Base-by-base conservation (phyloP, 2,113 vertebrate species). In the Menidia beryllina region DNA sequence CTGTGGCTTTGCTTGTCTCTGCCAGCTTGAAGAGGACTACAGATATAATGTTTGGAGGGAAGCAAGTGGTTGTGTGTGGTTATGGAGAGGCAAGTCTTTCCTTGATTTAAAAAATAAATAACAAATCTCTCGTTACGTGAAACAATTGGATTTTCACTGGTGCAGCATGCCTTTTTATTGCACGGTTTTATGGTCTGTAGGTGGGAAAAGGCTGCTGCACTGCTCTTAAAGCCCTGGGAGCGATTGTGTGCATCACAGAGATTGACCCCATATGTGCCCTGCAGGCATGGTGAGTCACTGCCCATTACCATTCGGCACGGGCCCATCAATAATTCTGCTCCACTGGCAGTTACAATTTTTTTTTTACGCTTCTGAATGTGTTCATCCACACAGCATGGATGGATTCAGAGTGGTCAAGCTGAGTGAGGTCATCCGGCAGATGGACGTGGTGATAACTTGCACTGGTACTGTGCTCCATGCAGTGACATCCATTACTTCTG, bases 11-110 rank as follows among this genome's bases (percentile, higher is more conserved):
- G 47, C 45, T 69, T 83, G 24, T 73, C 20, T 66, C 48, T 77
- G 21, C 30, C 55, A 99, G 97, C 75, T 93, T 99, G 88, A 99
- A 99, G 93, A 96, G 97, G 89, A 99, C 97, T 83, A 99, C 98
- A 7, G 97, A 99, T 88, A 96, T 99, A 79, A 99, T 99, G 98
- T 99, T 99, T 91, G 98, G 98, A 90, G 97, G 98, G 73, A 99
- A 99, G 85, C 98, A 99, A 88, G 96, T 98, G 77, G 95, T 99
- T 76, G 96, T 99, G 77, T 99, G 97, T 91, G 97, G 98, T 67
- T 99, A 99, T 82, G 97, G 98, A 88, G 98, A 99, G 96, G 98
- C 98, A 91, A 97, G 43, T 88, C 41, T 65, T 72, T 68, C 27
- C 75, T 45, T 61, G 12, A 54, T 77, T 23, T 17, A 15, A 34